Percentiles rank a stretch among this genome's conserved stretches.
These are phyloP conservation scores for Crocidura indochinensis DNA, from an alignment of 2,797 vertebrate species.

Conservation along the genomic window DNA sequence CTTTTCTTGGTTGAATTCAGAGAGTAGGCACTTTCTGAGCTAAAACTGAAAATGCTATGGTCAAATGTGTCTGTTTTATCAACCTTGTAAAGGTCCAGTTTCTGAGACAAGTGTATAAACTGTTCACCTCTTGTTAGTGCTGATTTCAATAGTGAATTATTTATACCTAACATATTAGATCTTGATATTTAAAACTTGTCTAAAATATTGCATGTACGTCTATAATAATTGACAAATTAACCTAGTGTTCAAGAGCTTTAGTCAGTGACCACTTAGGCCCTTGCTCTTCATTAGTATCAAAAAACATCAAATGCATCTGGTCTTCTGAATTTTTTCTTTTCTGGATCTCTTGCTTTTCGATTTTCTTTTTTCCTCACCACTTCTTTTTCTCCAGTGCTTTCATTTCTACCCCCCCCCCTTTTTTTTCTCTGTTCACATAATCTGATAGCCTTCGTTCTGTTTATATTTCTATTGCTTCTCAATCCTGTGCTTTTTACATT, in stretches of 20 bases:
- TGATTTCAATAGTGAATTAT: neutral
- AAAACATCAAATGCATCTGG: neutral
- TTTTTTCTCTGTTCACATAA: conserved; percentile 1
- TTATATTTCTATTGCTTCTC: neutral
- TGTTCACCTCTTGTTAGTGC: neutral
- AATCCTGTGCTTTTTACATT: neutral
- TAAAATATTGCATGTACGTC: neutral
- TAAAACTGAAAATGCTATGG: neutral
- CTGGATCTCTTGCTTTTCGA: neutral
- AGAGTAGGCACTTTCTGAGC: neutral
- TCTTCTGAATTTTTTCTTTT: conserved; percentile 10
- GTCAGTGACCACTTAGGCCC: neutral
- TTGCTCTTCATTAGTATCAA: neutral
- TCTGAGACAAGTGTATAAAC: conserved; percentile 1
- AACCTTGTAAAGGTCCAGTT: neutral
- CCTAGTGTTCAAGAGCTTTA: neutral
- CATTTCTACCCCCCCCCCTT: neutral
- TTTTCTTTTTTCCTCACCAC: neutral
- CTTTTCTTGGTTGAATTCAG: neutral
- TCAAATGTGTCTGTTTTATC: neutral
- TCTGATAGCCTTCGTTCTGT: neutral
- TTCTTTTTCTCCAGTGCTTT: conserved; percentile 1
- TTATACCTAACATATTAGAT: neutral
- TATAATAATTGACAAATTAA: neutral
- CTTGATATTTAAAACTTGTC: neutral